A percentile compares a stretch with the other conserved stretches of the same genome.
phyloP scores from a whole-genome alignment of 1,140 invertebrate species.

The Manduca sexta region DNA sequence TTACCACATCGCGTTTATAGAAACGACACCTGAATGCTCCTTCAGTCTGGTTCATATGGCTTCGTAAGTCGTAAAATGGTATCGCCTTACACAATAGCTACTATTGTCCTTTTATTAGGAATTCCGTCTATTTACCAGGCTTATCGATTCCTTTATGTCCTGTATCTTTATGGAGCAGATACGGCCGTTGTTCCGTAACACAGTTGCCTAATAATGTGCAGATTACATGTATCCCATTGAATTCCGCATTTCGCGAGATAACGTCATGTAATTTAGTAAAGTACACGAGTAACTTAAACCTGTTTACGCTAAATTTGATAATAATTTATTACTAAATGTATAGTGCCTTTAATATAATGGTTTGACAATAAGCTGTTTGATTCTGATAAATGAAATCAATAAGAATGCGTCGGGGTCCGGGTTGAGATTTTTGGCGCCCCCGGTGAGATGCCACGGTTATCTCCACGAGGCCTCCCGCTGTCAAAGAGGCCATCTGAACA shows the following conservation, averaged over 20 bases:
- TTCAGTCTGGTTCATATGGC: conserved; percentile 49
- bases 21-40: conserved; percentile 52
- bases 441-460: conserved; percentile 29
- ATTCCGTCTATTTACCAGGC: conserved; percentile 26
- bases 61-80: conserved; percentile 68
- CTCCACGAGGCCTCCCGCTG: conserved; percentile 53
- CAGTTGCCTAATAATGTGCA: neutral
- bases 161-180: too few species aligned
- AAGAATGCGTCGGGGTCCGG: conserved; percentile 38
- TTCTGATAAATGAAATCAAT: conserved; percentile 49
- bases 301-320: too few species aligned
- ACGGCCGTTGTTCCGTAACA: neutral
- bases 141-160: too few species aligned
- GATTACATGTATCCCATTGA: too few species aligned
- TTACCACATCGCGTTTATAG: conserved; percentile 28
- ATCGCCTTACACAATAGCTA: conserved; percentile 64
- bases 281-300: too few species aligned
- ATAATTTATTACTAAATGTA: neutral
- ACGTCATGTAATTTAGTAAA: too few species aligned
- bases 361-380: conserved; percentile 39
- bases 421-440: conserved; percentile 23
- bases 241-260: too few species aligned
- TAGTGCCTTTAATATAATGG: neutral
- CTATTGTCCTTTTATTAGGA: conserved; percentile 56
- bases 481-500: conserved; percentile 46